Percentiles rank a stretch among this genome's conserved stretches.
phyloP scores from a whole-genome alignment of 1,140 invertebrate species.

The Micrasema longulum region DNA sequence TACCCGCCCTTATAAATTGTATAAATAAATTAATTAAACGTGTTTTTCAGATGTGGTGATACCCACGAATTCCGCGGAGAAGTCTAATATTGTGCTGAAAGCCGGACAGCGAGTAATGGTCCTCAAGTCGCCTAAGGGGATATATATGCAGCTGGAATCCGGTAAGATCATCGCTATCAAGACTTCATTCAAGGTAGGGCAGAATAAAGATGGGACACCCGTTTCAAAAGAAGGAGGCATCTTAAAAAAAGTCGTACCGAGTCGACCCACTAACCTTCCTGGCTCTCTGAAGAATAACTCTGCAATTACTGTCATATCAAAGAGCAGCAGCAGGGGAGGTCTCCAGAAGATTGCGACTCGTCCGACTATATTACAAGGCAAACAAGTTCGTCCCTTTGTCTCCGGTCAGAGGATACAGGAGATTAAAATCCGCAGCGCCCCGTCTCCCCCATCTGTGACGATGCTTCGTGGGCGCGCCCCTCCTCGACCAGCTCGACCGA shows the following conservation, averaged over 20 bases:
- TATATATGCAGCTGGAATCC: constrained; percentile 94
- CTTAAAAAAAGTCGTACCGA: constrained; percentile 63
- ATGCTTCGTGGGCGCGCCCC: constrained; percentile 44
- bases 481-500: constrained; percentile 33
- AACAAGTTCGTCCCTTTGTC: constrained; percentile 57
- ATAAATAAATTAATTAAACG: constrained; percentile 4
- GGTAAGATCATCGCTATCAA: constrained; percentile 97
- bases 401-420: constrained; percentile 61
- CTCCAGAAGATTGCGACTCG: constrained; percentile 60
- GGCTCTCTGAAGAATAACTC: constrained; percentile 76
- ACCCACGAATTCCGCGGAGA: constrained; percentile 89
- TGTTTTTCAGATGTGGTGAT: constrained; percentile 85
- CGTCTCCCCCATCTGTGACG: constrained; percentile 27
- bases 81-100: constrained; percentile 87
- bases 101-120: constrained; percentile 94
- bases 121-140: constrained; percentile 93
- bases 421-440: constrained; percentile 53
- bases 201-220: constrained; percentile 64
- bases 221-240: constrained; percentile 68
- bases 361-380: constrained; percentile 57
- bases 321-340: constrained; percentile 63
- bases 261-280: constrained; percentile 66
- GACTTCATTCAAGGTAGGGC: constrained; percentile 79
- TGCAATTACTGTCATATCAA: constrained; percentile 76
- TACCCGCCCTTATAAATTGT: too few species aligned